Evolutionary conservation across 2,113 vertebrate genomes (phyloP).

Genomic region (Solea senegalensis): DNA sequence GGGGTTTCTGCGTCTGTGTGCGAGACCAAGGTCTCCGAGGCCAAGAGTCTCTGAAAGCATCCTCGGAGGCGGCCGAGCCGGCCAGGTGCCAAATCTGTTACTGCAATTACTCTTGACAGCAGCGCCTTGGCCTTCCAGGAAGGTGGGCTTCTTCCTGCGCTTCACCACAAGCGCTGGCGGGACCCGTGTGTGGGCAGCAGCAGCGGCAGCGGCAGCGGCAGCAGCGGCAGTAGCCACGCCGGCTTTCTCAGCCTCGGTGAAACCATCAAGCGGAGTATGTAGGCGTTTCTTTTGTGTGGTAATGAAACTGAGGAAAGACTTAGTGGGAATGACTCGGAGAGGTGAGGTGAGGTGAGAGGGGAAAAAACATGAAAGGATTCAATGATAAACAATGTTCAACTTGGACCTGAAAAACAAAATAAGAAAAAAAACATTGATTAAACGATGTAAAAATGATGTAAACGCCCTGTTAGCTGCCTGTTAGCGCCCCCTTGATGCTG

Average conservation of each 20-base stretch:
- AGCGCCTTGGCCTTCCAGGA: slow-evolving; percentile 25
- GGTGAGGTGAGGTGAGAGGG: not conserved
- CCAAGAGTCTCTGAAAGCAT: slow-evolving; percentile 10
- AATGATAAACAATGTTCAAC: slow-evolving; percentile 12
- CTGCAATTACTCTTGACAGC: slow-evolving; percentile 54
- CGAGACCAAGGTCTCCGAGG: not conserved
- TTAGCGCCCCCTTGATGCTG: too few species aligned
- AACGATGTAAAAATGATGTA: not conserved
- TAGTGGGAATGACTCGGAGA: slow-evolving; percentile 33
- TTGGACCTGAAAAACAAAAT: slow-evolving; percentile 35
- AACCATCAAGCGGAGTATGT: slow-evolving; percentile 35
- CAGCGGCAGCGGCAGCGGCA: too few species aligned
- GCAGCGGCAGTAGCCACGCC: slow-evolving; percentile 15
- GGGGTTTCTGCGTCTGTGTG: not conserved
- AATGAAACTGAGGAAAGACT: slow-evolving; percentile 56
- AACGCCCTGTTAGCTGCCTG: too few species aligned
- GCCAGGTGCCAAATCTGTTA: slow-evolving; percentile 44
- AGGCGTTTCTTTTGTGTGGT: slow-evolving; percentile 58
- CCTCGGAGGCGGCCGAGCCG: slow-evolving; percentile 3
- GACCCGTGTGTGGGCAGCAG: too few species aligned
- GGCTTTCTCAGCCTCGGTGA: slow-evolving; percentile 9
- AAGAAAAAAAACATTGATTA: not conserved
- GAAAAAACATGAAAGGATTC: not conserved
- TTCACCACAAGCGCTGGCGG: slow-evolving; percentile 38
- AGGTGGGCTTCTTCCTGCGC: slow-evolving; percentile 20